Percentiles rank a stretch among this genome's conserved stretches.
Evolutionary conservation across 2,113 vertebrate species (phyloP).

Genomic region (Grammomys dolichurus): DNA sequence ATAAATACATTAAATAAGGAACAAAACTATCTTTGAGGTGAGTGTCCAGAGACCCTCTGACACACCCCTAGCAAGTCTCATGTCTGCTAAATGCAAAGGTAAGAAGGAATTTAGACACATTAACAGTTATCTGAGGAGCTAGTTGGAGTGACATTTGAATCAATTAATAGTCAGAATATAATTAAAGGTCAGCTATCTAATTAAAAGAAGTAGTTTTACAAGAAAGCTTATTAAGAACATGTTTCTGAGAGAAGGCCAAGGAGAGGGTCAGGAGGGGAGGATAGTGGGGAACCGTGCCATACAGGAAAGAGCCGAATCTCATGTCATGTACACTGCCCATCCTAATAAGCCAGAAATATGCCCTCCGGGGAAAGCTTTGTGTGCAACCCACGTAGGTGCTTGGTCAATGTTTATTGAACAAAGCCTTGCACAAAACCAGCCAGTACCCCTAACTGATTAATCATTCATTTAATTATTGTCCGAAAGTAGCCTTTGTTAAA

Average conservation of each 20-base stretch:
- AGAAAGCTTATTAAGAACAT: background rate
- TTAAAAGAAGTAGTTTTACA: background rate
- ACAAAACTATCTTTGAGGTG: background rate
- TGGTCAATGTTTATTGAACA: background rate
- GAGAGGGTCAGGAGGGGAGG: background rate
- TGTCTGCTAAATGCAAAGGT: background rate
- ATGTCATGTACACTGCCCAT: accelerated
- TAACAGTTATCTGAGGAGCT: accelerated
- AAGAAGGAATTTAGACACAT: background rate
- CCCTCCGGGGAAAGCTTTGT: background rate
- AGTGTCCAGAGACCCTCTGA: background rate
- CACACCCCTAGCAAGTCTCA: background rate
- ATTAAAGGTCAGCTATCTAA: background rate
- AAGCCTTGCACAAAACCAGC: background rate
- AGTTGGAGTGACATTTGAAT: background rate
- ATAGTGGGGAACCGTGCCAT: accelerated
- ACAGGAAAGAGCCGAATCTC: background rate
- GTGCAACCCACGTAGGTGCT: background rate
- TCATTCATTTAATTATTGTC: background rate
- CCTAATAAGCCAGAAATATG: accelerated
- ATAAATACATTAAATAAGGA: background rate
- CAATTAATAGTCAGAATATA: background rate
- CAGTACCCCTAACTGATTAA: background rate
- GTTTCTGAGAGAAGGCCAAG: background rate
- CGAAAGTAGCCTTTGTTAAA: background rate